Percentiles rank a stretch among this genome's conserved stretches.
Evolutionary conservation across 37 sponge, comb jelly and placozoan genomes (phyloP).

Genomic region (Spongilla lacustris): DNA sequence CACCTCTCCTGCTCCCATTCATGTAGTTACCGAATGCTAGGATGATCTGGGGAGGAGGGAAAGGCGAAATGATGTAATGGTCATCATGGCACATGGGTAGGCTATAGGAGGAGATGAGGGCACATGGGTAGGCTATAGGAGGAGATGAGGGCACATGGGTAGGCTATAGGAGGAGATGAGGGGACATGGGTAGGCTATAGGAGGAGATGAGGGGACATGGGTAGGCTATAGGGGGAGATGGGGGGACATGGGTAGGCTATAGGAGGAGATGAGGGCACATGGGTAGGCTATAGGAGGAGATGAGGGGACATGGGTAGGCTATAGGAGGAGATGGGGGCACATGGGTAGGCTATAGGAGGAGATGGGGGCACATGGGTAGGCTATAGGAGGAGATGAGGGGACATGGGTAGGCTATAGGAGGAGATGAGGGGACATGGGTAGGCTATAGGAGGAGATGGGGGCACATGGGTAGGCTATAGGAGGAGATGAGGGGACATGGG

Average conservation of each 20-base stretch:
- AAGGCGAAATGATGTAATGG: no score
- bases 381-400: no score
- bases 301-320: neutral
- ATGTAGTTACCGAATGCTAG: conserved; percentile 94
- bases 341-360: neutral
- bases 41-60: conserved; percentile 53
- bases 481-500: no score
- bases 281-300: neutral
- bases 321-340: no score
- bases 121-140: neutral
- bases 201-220: no score
- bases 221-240: neutral
- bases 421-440: neutral
- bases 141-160: neutral
- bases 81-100: neutral
- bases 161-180: neutral
- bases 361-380: neutral
- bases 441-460: neutral
- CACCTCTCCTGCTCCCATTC: conserved; percentile 86
- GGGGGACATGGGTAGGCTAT: neutral
- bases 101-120: no score
- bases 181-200: neutral
- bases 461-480: neutral
- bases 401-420: neutral
- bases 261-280: no score